Conservation (phyloP, 2,888 invertebrate genomes). For the Nephrocerus scutellatus region DNA sequence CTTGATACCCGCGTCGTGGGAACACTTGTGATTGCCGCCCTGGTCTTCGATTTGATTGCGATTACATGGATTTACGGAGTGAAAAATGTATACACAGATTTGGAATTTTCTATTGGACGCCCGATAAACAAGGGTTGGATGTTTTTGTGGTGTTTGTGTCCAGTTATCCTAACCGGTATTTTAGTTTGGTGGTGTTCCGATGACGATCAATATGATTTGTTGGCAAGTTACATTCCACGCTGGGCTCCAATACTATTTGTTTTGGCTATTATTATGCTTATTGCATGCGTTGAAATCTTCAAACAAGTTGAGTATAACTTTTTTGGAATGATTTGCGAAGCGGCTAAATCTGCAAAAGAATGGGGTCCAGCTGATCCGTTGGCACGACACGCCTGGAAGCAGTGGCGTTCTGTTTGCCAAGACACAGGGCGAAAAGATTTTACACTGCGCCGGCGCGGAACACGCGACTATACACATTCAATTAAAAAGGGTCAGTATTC, state of each 20-base stretch:
- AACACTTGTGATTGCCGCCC: slow-evolving; percentile 40
- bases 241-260: slow-evolving; percentile 46
- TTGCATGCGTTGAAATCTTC: slow-evolving; percentile 45
- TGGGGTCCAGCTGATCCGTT: slow-evolving; percentile 49
- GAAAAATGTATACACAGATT: slow-evolving; percentile 46
- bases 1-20: slow-evolving; percentile 44
- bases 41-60: slow-evolving; percentile 46
- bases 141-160: slow-evolving; percentile 43
- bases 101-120: slow-evolving; percentile 47
- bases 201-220: slow-evolving; percentile 38
- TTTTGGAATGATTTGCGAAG: slow-evolving; percentile 48
- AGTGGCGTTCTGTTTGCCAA: slow-evolving; percentile 47
- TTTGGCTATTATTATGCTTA: slow-evolving; percentile 37
- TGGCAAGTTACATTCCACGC: slow-evolving; percentile 39
- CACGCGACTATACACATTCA: slow-evolving; percentile 47
- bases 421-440: slow-evolving; percentile 47
- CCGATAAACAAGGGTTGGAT: slow-evolving; percentile 46
- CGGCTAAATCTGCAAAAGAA: slow-evolving; percentile 47
- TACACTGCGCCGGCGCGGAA: slow-evolving; percentile 45
- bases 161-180: slow-evolving; percentile 41
- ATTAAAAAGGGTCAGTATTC: slow-evolving; percentile 47
- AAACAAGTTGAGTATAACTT: slow-evolving; percentile 48
- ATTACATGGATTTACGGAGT: slow-evolving; percentile 47
- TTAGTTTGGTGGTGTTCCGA: slow-evolving; percentile 48
- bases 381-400: slow-evolving; percentile 48